Percentiles rank a stretch among this genome's conserved stretches.
Evolutionary conservation across 2,888 invertebrate species (phyloP).

Genomic region (Catocala fraxini): DNA sequence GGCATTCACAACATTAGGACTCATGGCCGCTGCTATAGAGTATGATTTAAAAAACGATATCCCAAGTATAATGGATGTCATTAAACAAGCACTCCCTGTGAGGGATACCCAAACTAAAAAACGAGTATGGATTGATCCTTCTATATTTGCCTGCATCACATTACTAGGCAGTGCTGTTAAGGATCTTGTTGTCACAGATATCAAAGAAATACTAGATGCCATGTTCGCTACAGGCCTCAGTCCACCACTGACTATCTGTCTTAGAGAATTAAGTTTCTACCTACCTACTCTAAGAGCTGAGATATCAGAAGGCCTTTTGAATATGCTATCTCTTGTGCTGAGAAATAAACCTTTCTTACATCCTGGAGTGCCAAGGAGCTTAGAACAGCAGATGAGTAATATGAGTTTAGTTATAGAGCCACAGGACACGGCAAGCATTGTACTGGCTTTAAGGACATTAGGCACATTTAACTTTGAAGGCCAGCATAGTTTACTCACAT

Average conservation of each 20-base stretch:
- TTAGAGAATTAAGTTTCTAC: constrained; percentile 95
- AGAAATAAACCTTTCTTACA: constrained; percentile 95
- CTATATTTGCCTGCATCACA: constrained; percentile 97
- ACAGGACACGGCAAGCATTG: constrained; percentile 94
- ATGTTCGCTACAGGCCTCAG: constrained; percentile 98
- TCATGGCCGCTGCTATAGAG: constrained; percentile 96
- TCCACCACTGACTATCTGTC: constrained; percentile 95
- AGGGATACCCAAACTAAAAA: constrained; percentile 93
- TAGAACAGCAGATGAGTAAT: constrained; percentile 83
- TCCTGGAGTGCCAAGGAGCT: constrained; percentile 92
- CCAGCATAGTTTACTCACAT: constrained; percentile 94
- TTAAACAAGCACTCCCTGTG: constrained; percentile 92
- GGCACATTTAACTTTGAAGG: constrained; percentile 97
- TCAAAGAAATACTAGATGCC: constrained; percentile 94
- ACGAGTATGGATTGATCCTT: constrained; percentile 92
- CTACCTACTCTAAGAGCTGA: constrained; percentile 95
- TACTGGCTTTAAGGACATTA: constrained; percentile 96
- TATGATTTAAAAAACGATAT: constrained; percentile 93
- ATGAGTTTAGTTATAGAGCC: constrained; percentile 85
- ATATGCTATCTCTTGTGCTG: constrained; percentile 96
- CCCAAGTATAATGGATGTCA: constrained; percentile 94
- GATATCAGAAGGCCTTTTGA: constrained; percentile 97
- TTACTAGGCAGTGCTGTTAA: constrained; percentile 96
- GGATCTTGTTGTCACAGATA: constrained; percentile 91
- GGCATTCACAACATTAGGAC: constrained; percentile 96